Evolutionary conservation across 2,888 invertebrate genomes (phyloP).

Genomic region (Oscheius sp.): DNA sequence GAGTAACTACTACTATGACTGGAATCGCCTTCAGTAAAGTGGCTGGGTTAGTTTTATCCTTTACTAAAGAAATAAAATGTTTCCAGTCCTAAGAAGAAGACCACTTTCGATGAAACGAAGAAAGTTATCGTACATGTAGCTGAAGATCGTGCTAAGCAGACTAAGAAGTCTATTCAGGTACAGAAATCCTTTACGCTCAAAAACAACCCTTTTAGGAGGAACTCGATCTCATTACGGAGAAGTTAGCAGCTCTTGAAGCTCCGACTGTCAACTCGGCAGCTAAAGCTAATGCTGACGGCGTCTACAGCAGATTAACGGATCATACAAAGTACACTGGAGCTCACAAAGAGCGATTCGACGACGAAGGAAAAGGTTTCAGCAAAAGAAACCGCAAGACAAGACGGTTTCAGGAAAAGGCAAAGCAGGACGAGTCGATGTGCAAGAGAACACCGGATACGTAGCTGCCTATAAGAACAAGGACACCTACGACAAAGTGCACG

Average conservation of each 20-base stretch:
- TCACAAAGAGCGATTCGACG: slow-evolving; percentile 73
- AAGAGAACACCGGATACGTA: slow-evolving; percentile 72
- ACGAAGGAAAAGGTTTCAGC: slow-evolving; percentile 66
- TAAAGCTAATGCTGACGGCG: slow-evolving; percentile 67
- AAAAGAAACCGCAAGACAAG: neutral
- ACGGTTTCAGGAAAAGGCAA: slow-evolving; percentile 69
- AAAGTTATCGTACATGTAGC: slow-evolving; percentile 69
- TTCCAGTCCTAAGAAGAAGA: slow-evolving; percentile 72
- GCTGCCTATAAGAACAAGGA: slow-evolving; percentile 74
- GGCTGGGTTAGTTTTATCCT: slow-evolving; percentile 58
- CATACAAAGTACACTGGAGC: slow-evolving; percentile 72
- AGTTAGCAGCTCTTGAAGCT: slow-evolving; percentile 67
- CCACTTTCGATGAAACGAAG: slow-evolving; percentile 72
- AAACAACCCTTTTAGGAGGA: slow-evolving; percentile 60
- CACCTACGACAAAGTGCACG: slow-evolving; percentile 71
- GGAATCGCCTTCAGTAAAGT: slow-evolving; percentile 73
- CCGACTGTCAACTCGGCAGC: slow-evolving; percentile 67
- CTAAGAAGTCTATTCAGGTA: slow-evolving; percentile 69
- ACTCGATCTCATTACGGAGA: slow-evolving; percentile 69
- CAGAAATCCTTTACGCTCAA: neutral
- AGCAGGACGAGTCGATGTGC: slow-evolving; percentile 68
- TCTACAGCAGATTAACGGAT: slow-evolving; percentile 73
- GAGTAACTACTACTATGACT: slow-evolving; percentile 71
- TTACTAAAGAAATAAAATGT: neutral
- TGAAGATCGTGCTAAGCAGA: slow-evolving; percentile 64